A percentile compares a stretch with the other conserved stretches of the same genome.
Evolutionary conservation across 2,113 vertebrate genomes (phyloP).

Genomic region (Malurus melanocephalus): DNA sequence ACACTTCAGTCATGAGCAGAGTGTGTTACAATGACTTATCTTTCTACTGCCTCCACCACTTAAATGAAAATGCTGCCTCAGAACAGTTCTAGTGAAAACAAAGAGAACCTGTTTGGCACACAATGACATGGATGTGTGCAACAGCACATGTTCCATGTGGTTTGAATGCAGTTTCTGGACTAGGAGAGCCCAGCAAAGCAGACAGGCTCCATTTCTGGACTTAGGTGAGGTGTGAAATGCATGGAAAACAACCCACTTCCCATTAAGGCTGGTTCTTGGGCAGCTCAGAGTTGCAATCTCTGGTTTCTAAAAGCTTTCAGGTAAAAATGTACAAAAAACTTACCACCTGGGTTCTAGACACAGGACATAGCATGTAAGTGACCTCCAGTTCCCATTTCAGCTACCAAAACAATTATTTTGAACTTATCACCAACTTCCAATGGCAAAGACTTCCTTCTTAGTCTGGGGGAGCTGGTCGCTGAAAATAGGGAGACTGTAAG

Average conservation of each 20-base stretch:
- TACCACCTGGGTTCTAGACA: background rate
- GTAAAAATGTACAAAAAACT: background rate
- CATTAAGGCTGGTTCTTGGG: background rate
- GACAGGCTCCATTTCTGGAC: background rate
- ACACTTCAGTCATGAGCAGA: background rate
- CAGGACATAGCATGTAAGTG: fast-evolving
- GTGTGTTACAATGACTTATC: background rate
- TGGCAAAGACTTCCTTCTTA: background rate
- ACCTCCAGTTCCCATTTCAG: background rate
- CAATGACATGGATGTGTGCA: background rate
- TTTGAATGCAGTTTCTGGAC: background rate
- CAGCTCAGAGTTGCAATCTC: background rate
- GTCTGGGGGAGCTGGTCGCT: background rate
- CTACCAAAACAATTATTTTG: background rate
- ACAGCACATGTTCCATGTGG: background rate
- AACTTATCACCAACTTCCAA: background rate
- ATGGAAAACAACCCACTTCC: background rate
- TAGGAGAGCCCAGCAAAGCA: background rate
- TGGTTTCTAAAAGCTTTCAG: background rate
- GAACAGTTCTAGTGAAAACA: background rate
- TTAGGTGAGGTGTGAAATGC: background rate
- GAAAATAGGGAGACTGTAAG: background rate
- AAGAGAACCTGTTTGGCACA: background rate
- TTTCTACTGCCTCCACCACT: background rate
- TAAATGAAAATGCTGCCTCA: background rate